A percentile compares a stretch with the other conserved stretches of the same genome.
Conservation (phyloP, 2,797 vertebrate genomes). For the Austrolebias charrua region DNA sequence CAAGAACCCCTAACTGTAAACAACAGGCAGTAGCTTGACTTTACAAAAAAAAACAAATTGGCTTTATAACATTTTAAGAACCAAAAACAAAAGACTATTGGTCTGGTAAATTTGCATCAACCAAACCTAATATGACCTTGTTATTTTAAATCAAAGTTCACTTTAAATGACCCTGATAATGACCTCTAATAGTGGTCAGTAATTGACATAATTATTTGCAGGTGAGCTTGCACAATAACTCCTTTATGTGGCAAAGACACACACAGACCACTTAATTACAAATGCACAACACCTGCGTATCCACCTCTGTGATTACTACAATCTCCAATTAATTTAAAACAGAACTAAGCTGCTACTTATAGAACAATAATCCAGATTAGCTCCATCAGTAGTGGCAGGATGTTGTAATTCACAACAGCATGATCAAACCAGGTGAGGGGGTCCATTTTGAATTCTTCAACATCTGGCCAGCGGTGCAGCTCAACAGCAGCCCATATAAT, state of each 20-base stretch:
- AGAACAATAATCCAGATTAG: not conserved
- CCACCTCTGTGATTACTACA: not conserved
- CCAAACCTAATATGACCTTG: not conserved
- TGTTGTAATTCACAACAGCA: too few species aligned
- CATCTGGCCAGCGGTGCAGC: slow-evolving; percentile 68
- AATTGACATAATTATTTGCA: slow-evolving; percentile 14
- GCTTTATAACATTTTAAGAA: too few species aligned
- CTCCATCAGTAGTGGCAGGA: not conserved
- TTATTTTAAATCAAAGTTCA: not conserved
- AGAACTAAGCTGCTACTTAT: too few species aligned
- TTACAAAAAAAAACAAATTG: too few species aligned
- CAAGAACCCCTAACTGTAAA: too few species aligned
- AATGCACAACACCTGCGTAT: not conserved
- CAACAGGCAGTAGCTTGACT: too few species aligned
- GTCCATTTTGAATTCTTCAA: slow-evolving; percentile 74
- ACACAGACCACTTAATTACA: not conserved
- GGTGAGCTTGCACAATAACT: not conserved
- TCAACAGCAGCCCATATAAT: too few species aligned
- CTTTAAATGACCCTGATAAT: not conserved
- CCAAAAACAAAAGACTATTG: not conserved
- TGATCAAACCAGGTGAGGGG: slow-evolving; percentile 37
- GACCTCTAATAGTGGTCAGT: not conserved
- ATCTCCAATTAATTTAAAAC: not conserved
- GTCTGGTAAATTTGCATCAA: not conserved
- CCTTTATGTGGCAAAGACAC: not conserved